Evolutionary conservation across 2,113 vertebrate species (phyloP).

Genomic region (Leucoraja erinaceus): DNA sequence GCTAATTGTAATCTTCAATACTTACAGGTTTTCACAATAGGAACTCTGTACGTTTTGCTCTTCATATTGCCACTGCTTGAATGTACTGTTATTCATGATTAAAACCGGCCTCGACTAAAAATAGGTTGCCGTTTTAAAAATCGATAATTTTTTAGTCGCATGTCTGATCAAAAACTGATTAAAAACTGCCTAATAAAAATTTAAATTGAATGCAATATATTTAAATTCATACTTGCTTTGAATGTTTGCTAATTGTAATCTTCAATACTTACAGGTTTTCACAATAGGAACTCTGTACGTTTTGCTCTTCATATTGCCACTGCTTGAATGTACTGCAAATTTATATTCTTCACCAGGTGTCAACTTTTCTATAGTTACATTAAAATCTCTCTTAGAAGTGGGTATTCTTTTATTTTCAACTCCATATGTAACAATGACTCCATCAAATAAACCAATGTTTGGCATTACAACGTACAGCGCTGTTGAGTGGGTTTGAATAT

Average conservation of each 20-base stretch:
- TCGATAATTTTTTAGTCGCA: too few relatives aligned
- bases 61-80: constrained; percentile 58
- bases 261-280: constrained; percentile 67
- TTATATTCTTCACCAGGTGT: constrained; percentile 64
- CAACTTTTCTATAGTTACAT: constrained; percentile 57
- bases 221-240: neutral
- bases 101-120: too few relatives aligned
- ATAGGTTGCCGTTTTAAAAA: too few relatives aligned
- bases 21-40: constrained; percentile 68
- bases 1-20: constrained; percentile 41
- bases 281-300: constrained; percentile 52
- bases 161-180: too few relatives aligned
- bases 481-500: constrained; percentile 44
- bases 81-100: too few relatives aligned
- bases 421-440: constrained; percentile 48
- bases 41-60: constrained; percentile 57
- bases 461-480: constrained; percentile 53
- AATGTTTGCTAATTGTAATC: neutral
- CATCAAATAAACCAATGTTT: constrained; percentile 54
- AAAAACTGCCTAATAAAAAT: neutral
- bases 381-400: constrained; percentile 46
- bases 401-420: constrained; percentile 47
- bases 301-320: constrained; percentile 57
- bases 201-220: neutral
- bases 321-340: constrained; percentile 62